Percentiles rank a stretch among this genome's conserved stretches.
Conservation (phyloP, 2,113 vertebrate genomes). For the Clarias gariepinus region DNA sequence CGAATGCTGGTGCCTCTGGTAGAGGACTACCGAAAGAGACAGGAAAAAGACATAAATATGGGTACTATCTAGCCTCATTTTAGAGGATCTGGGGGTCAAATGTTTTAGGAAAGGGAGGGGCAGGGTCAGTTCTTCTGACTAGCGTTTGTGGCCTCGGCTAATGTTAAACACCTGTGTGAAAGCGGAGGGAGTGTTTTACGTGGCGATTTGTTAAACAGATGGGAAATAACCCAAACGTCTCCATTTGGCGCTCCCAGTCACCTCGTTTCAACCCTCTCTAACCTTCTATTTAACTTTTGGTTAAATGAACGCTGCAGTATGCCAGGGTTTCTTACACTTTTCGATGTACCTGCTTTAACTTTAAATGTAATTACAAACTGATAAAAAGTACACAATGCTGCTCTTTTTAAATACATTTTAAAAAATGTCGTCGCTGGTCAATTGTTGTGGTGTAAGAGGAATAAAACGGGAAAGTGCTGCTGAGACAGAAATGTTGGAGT, state of each 20-base stretch:
- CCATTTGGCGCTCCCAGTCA: slow-evolving; percentile 47
- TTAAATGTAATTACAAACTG: background rate
- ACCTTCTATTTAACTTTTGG: background rate
- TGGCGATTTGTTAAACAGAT: slow-evolving; percentile 60
- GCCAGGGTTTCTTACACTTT: background rate
- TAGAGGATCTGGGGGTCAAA: slow-evolving; percentile 27
- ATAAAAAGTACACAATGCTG: background rate
- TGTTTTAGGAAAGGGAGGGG: slow-evolving; percentile 31
- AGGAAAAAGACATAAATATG: background rate
- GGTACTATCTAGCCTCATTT: background rate
- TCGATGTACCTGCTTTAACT: no score
- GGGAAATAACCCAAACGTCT: slow-evolving; percentile 49
- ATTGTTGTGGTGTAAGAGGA: background rate
- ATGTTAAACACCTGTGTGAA: slow-evolving; percentile 57
- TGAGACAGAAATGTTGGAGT: background rate
- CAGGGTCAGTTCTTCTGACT: slow-evolving; percentile 32
- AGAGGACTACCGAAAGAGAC: slow-evolving; percentile 2
- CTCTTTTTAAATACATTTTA: background rate
- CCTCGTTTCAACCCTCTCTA: background rate
- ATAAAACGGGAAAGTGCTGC: background rate
- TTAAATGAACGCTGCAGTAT: background rate
- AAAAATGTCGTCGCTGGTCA: background rate
- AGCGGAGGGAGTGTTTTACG: slow-evolving; percentile 38
- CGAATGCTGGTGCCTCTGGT: background rate
- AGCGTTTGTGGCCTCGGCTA: slow-evolving; percentile 47